A percentile compares a stretch with the other conserved stretches of the same genome.
Evolutionary conservation across 1,140 invertebrate species (phyloP).

Genomic region (Hetaerina americana): DNA sequence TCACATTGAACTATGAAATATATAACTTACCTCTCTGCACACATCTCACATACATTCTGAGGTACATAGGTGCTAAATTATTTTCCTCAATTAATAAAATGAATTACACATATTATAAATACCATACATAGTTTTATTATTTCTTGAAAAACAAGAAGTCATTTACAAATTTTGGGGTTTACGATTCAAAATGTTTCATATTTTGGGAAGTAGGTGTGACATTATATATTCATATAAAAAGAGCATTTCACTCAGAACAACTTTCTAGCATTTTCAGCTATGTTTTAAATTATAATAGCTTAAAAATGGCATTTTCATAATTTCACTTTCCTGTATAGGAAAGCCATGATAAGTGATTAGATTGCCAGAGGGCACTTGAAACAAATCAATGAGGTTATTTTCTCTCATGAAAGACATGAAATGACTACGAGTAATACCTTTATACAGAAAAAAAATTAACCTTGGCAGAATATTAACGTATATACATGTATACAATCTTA

Average conservation of each 20-base stretch:
- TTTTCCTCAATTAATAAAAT: too few species aligned
- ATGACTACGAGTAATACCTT: neutral
- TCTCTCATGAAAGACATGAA: neutral
- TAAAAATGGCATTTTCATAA: neutral
- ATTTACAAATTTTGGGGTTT: neutral
- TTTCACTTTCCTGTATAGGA: neutral
- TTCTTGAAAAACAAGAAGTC: neutral
- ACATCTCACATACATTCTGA: too few species aligned
- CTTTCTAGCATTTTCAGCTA: neutral
- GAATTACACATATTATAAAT: conserved; percentile 1
- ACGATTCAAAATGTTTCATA: neutral
- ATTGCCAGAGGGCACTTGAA: neutral
- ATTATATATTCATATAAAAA: conserved; percentile 1
- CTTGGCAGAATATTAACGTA: neutral
- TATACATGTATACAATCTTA: neutral
- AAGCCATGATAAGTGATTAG: too few species aligned
- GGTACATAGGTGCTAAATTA: too few species aligned
- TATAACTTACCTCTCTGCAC: too few species aligned
- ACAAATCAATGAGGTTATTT: neutral
- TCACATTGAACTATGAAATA: too few species aligned
- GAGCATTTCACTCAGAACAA: neutral
- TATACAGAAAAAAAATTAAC: neutral
- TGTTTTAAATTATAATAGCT: conserved; percentile 1
- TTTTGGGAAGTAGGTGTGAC: neutral
- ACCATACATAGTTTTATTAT: conserved; percentile 1